These are phyloP conservation scores for Drosophila kambysellisi DNA, from an alignment of 2,888 invertebrate species.

Conservation along the genomic window DNA sequence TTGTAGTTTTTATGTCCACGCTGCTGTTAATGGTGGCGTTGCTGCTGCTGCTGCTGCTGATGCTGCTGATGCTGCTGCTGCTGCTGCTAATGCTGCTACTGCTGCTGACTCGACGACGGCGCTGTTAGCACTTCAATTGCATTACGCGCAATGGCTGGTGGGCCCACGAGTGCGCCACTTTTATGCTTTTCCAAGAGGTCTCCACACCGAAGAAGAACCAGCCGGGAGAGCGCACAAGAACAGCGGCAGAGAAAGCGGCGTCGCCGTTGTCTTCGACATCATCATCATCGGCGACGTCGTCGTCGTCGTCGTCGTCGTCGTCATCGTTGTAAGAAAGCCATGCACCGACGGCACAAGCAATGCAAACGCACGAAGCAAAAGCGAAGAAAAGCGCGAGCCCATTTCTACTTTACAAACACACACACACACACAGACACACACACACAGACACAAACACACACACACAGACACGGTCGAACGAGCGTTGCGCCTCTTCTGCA, in stretches of 20 bases:
- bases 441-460: not conserved
- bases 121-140: conserved; percentile 86
- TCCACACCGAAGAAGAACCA: conserved; percentile 70
- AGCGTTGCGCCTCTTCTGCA: conserved; percentile 49
- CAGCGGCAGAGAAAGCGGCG: conserved; percentile 63
- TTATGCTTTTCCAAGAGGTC: conserved; percentile 85
- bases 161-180: conserved; percentile 85
- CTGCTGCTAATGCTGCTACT: conserved; percentile 35
- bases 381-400: conserved; percentile 71
- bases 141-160: conserved; percentile 86
- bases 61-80: conserved; percentile 42
- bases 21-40: conserved; percentile 48
- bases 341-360: conserved; percentile 33
- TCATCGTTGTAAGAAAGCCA: conserved; percentile 50
- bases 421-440: conserved; percentile 33
- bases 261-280: conserved; percentile 27
- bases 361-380: conserved; percentile 63
- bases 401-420: conserved; percentile 67
- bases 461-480: conserved; percentile 50
- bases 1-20: conserved; percentile 48
- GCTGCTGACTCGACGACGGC: conserved; percentile 67
- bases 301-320: conserved; percentile 15
- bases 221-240: conserved; percentile 58
- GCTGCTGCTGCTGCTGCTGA: conserved; percentile 36
- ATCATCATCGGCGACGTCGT: conserved; percentile 20